Percentiles rank a stretch among this genome's conserved stretches.
Conservation (phyloP, 37 sponge, comb jelly and placozoan genomes). For the Hormiphora californensis region DNA sequence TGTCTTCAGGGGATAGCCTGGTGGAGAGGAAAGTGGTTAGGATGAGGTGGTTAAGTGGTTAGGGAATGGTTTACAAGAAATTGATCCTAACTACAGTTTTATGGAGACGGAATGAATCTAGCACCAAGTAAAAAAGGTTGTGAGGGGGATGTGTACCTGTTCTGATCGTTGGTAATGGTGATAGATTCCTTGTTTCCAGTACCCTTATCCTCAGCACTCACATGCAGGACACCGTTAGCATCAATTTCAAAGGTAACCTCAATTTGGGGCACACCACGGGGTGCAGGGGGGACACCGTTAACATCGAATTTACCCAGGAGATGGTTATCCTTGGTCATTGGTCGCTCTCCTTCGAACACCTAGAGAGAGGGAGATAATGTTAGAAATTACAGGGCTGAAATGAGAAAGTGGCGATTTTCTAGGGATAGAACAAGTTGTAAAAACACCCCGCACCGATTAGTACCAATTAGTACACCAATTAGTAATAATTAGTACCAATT, state of each 20-base stretch:
- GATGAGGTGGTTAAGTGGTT: too few species aligned
- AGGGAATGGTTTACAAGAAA: too few species aligned
- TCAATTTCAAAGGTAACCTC: slow-evolving; percentile 99
- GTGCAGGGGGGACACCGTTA: slow-evolving; percentile 95
- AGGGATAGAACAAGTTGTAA: neutral
- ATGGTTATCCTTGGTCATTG: slow-evolving; percentile 98
- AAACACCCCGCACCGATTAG: neutral
- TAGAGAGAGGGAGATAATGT: neutral
- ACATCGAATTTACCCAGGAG: slow-evolving; percentile 93
- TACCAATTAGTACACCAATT: neutral
- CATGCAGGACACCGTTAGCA: slow-evolving; percentile 91
- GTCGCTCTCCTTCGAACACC: slow-evolving; percentile 95
- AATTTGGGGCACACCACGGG: slow-evolving; percentile 94
- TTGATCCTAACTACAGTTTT: too few species aligned
- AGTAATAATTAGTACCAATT: neutral
- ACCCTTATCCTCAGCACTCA: slow-evolving; percentile 98
- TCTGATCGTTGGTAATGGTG: slow-evolving; percentile 97
- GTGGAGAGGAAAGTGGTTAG: too few species aligned
- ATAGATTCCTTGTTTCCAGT: slow-evolving; percentile 84
- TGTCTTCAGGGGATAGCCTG: slow-evolving; percentile 90
- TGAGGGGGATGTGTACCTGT: too few species aligned
- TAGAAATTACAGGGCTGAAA: neutral
- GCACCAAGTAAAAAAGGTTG: too few species aligned
- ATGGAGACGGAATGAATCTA: too few species aligned
- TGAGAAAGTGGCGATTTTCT: neutral